Conservation (phyloP, 1,140 invertebrate genomes). For the Hycleus phaleratus region DNA sequence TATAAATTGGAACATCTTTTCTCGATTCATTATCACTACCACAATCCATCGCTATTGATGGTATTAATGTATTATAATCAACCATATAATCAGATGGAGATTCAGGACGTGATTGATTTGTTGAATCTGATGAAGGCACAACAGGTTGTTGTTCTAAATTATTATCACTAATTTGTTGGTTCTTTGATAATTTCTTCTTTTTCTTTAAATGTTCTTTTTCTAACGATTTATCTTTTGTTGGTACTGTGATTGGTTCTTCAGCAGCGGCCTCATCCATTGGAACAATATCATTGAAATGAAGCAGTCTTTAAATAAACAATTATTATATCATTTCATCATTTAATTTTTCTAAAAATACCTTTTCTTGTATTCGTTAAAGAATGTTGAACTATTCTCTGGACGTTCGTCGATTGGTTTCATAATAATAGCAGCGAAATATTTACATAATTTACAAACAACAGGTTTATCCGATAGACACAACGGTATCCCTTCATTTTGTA, state of each 20-base stretch:
- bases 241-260: constrained; percentile 40
- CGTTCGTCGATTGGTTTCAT: constrained; percentile 49
- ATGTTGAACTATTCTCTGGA: constrained; percentile 51
- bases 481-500: constrained; percentile 58
- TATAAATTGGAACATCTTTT: constrained; percentile 13
- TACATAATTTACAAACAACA: constrained; percentile 71
- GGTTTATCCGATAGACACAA: constrained; percentile 52
- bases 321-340: neutral
- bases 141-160: constrained; percentile 28
- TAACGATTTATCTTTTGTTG: constrained; percentile 40
- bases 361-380: constrained; percentile 59
- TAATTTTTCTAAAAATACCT: constrained; percentile 26
- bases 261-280: constrained; percentile 54
- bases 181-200: constrained; percentile 42
- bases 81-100: constrained; percentile 33
- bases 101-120: constrained; percentile 29
- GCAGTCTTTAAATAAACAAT: constrained; percentile 45
- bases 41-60: constrained; percentile 37
- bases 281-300: constrained; percentile 62
- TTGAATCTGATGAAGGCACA: constrained; percentile 27
- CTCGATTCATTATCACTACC: constrained; percentile 33
- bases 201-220: constrained; percentile 42
- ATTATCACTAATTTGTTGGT: constrained; percentile 27
- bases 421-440: constrained; percentile 63
- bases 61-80: constrained; percentile 39